phyloP scores from a whole-genome alignment of 1,140 invertebrate genomes.

The Tigriopus japonicus region DNA sequence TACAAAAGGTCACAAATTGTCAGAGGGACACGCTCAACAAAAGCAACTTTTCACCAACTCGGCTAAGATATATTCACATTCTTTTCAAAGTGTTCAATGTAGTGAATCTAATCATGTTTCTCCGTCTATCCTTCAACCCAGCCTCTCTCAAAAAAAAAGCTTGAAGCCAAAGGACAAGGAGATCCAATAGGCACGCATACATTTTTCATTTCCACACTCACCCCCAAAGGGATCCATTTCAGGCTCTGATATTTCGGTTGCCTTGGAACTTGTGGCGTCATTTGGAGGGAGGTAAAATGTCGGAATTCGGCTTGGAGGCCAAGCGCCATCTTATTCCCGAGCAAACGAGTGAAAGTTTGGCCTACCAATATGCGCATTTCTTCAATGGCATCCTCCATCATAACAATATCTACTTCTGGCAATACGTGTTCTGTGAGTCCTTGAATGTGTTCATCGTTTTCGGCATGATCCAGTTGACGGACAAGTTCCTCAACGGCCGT shows the following conservation, averaged over 20 bases:
- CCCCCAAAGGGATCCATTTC: not conserved
- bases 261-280: not conserved
- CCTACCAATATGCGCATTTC: not conserved
- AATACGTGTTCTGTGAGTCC: not conserved
- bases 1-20: too few species aligned
- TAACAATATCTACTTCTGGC: not conserved
- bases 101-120: too few species aligned
- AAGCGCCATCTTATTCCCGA: not conserved
- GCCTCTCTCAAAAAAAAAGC: too few species aligned
- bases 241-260: slow-evolving; percentile 1
- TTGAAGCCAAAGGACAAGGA: too few species aligned
- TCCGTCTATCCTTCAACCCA: too few species aligned
- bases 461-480: not conserved
- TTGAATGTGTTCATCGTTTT: not conserved
- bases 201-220: too few species aligned
- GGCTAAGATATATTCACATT: too few species aligned
- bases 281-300: not conserved
- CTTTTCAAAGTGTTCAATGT: too few species aligned
- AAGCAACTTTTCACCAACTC: too few species aligned
- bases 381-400: not conserved
- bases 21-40: too few species aligned
- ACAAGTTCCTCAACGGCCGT: not conserved
- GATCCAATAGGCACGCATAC: too few species aligned
- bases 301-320: slow-evolving; percentile 3
- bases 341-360: not conserved